Base-by-base conservation (phyloP, 2,797 vertebrate species). In the Trachops cirrhosus region DNA sequence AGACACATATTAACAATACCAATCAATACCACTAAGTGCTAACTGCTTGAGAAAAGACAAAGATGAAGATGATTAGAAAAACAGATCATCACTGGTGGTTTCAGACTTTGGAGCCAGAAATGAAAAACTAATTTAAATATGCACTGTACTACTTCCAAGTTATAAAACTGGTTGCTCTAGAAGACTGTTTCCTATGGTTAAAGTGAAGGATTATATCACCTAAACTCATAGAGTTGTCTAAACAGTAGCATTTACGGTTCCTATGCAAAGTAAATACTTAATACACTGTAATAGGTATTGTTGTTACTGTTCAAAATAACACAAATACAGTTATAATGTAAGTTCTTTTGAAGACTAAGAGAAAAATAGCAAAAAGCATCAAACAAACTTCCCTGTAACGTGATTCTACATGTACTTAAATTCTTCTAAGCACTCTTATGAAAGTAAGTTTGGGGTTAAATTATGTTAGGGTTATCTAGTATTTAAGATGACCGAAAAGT, bases 401-500 rank as follows among this genome's bases (percentile, higher is more conserved):
- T 68, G 50, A 95, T 80, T 89, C 54, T 71, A 83, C 73, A 68
- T 8, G 3, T 26, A 95, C 39, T 87, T 77, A 74, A n/a, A 94
- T 77, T 80, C 88, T 93, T 95, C 46, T 41, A 78, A 95, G 29
- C 34, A 88, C 19, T 87, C 18, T 29, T 92, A 80, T 26, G 18
- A 93, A 64, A 91, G 52, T 87, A 95, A 91, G 34, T 75, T 86
- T 46, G 44, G 10, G 16, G n/a, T 90, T 92, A 91, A 73, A 92
- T 93, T 67, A 48, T 89, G 92, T 97, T 85, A 96, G 52, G 34
- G 9, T 78, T 62, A 70, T 41, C n/a, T 89, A 39, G 74, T 79
- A 93, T 24, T 59, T 82, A 89, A 89, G 39, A 89, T 94, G 41
- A 97, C 62, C 85, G 83, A 90, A 96, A 94, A 62, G 52, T 18